Evolutionary conservation across 1,140 invertebrate genomes (phyloP).

Genomic region (Radopholus similis): DNA sequence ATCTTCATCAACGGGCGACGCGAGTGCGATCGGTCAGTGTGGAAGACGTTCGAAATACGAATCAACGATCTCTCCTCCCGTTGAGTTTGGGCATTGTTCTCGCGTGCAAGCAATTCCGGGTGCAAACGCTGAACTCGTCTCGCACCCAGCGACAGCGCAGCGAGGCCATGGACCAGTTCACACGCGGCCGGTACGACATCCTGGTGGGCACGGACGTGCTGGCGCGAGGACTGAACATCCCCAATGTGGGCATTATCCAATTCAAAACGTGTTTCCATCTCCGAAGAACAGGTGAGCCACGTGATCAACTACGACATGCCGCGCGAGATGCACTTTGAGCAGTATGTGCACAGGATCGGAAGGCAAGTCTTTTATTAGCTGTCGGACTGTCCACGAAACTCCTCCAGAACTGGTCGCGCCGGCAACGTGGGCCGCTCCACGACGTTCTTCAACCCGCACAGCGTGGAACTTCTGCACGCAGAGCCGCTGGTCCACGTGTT

Average conservation of each 20-base stretch:
- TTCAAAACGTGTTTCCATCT: neutral
- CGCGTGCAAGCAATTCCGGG: neutral
- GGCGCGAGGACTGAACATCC: constrained; percentile 28
- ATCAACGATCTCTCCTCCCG: neutral
- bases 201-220: constrained; percentile 29
- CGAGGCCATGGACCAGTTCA: constrained; percentile 19
- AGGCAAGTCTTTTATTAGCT: neutral
- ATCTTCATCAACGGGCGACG: constrained; percentile 19
- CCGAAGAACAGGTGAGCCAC: constrained; percentile 25
- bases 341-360: constrained; percentile 28
- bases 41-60: neutral
- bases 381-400: too few relatives aligned
- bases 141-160: constrained; percentile 25
- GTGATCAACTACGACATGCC: constrained; percentile 33
- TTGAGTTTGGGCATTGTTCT: constrained; percentile 10
- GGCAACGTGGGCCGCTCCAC: constrained; percentile 24
- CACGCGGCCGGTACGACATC: constrained; percentile 19
- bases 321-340: neutral
- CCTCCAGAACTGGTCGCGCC: neutral
- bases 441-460: constrained; percentile 21
- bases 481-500: constrained; percentile 13
- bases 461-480: constrained; percentile 1
- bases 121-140: constrained; percentile 13
- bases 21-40: constrained; percentile 19
- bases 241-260: constrained; percentile 1